A percentile compares a stretch with the other conserved stretches of the same genome.
These are phyloP conservation scores for Cephalopterus ornatus DNA, from an alignment of 2,113 vertebrate species.

Conservation along the genomic window DNA sequence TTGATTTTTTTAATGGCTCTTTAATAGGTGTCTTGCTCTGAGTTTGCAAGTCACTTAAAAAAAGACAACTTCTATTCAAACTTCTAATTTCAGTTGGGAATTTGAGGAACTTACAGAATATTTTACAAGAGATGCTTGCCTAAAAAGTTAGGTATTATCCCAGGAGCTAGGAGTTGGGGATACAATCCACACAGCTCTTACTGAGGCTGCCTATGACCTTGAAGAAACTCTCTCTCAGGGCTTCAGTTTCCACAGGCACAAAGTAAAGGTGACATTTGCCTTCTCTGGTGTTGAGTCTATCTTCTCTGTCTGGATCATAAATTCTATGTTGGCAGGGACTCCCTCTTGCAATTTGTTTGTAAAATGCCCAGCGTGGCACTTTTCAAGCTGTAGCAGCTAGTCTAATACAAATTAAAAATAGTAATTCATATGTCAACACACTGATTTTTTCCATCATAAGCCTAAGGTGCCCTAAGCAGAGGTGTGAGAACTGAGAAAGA, in stretches of 20 bases:
- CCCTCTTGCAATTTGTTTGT: background rate
- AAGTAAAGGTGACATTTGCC: background rate
- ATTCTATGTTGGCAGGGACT: background rate
- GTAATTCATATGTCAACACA: background rate
- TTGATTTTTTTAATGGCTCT: background rate
- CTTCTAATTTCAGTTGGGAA: background rate
- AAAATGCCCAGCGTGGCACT: background rate
- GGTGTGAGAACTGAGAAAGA: background rate
- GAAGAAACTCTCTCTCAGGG: background rate
- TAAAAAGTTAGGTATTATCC: background rate
- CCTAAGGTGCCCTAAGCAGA: background rate
- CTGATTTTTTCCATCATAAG: background rate
- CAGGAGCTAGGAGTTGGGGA: rapidly evolving
- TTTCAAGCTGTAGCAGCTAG: background rate
- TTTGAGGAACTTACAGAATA: background rate
- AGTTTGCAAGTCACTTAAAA: background rate
- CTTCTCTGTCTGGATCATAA: slow-evolving; percentile 21
- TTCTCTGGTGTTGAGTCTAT: background rate
- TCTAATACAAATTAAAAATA: background rate
- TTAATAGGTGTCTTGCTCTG: background rate
- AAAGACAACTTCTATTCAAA: background rate
- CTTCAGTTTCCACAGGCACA: background rate
- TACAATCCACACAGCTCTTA: background rate
- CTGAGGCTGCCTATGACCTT: background rate
- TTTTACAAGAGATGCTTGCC: background rate